These are phyloP conservation scores for Suricata suricatta DNA, from an alignment of 2,113 vertebrate genomes.

Conservation along the genomic window DNA sequence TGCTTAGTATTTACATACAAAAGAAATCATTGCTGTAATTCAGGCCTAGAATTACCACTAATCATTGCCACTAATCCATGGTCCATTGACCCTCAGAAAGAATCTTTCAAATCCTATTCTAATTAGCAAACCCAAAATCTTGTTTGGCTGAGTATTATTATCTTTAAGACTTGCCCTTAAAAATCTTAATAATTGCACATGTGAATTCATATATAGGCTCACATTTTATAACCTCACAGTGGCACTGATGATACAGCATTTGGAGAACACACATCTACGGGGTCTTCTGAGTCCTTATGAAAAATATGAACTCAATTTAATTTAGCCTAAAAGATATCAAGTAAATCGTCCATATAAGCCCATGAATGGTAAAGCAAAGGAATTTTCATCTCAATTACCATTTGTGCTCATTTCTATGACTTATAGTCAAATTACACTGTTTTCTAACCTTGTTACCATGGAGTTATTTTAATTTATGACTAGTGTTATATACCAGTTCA, in stretches of 20 bases:
- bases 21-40: not conserved
- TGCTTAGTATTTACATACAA: not conserved
- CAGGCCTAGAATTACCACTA: not conserved
- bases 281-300: slow-evolving; percentile 2
- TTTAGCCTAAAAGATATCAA: not conserved
- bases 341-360: not conserved
- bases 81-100: not conserved
- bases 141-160: not conserved
- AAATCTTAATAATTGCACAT: not conserved
- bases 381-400: not conserved
- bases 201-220: not conserved
- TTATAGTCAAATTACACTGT: not conserved
- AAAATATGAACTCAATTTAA: not conserved
- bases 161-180: not conserved
- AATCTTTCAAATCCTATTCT: slow-evolving; percentile 17
- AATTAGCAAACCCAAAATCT: not conserved
- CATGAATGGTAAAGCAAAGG: not conserved
- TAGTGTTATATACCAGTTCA: slow-evolving; percentile 6
- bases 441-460: slow-evolving; percentile 9
- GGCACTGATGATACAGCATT: not conserved
- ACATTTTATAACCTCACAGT: not conserved
- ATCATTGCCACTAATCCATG: not conserved
- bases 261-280: not conserved
- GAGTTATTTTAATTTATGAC: slow-evolving; percentile 43
- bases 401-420: not conserved